Base-by-base conservation (phyloP, 23 tunicate species). In the Oikopleura albicans region DNA sequence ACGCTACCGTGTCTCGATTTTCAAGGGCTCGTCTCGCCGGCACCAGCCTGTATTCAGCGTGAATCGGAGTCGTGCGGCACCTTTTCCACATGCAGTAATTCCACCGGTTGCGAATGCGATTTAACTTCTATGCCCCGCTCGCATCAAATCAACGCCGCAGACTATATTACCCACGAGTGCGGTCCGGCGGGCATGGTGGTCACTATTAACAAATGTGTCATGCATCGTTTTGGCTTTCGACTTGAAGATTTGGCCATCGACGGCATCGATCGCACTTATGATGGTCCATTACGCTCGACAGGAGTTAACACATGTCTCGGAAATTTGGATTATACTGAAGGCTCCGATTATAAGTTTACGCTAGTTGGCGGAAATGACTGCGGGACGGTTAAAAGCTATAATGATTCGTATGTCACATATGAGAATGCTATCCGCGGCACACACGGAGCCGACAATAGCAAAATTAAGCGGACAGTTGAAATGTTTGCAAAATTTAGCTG, bases 161-260 rank as follows among this genome's bases (percentile, higher is more conserved):
- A 71, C 36, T 29, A 71, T 71, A 31, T 71, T 71, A 27, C 4
- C 36, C 35, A 12, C 37, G 28, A 34, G 2, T 71, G 79, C 37
- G 79, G 35, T 4, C 35, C 79, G 4, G 33, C 27, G 2, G 79
- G 79, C 28, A 71, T 71, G 79, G 79, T 31, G 79, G 79, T 71
- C 4, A 71, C 28, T 2, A 29, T 71, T 29, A 29, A 71, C 37
- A 71, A 71, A 71, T 71, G 79, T 29, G 79, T 71, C 33, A 71
- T 71, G 79, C 79, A 71, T 71, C 33, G 37, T 22, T 71, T 71
- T 37, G 79, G 79, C 31, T 71, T 71, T 37, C 27, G 79, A 27
- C 79, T 71, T 71, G 79, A 71, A 29, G 34, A 71, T 71, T 71
- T 71, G 79, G 79, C 79, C 34, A 71, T 71, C 33, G 31, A 71